These are phyloP conservation scores for Sinohyriopsis cumingii DNA, from an alignment of 2,888 invertebrate genomes.

Conservation along the genomic window DNA sequence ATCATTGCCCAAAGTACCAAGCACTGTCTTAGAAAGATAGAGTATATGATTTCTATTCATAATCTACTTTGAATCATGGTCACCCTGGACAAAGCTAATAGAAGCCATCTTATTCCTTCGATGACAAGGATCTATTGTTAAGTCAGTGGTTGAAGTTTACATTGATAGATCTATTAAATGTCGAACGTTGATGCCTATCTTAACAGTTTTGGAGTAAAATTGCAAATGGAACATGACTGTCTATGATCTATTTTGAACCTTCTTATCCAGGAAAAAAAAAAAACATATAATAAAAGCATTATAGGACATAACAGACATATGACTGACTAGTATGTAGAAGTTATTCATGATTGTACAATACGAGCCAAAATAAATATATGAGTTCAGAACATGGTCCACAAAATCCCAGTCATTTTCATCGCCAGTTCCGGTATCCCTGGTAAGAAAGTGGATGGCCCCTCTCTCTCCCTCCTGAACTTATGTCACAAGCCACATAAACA, in stretches of 20 bases:
- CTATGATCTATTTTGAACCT: constrained; percentile 12
- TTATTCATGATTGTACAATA: not conserved
- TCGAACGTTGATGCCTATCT: constrained; percentile 9
- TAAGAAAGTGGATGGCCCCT: too few species aligned
- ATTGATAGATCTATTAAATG: constrained; percentile 7
- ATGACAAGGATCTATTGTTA: constrained; percentile 6
- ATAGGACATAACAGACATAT: constrained; percentile 2
- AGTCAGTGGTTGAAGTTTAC: not conserved
- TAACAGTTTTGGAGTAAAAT: constrained; percentile 12
- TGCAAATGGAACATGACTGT: constrained; percentile 9
- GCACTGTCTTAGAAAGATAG: not conserved
- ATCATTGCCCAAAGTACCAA: not conserved
- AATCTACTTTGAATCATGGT: constrained; percentile 1
- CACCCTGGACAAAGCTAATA: constrained; percentile 5
- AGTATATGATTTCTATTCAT: constrained; percentile 2
- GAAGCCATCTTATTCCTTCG: constrained; percentile 14
- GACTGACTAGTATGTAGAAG: not conserved
- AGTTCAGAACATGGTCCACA: too few species aligned
- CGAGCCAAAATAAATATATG: too few species aligned
- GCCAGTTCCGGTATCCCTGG: too few species aligned
- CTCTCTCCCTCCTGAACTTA: too few species aligned
- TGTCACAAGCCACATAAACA: too few species aligned
- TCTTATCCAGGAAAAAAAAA: constrained; percentile 15
- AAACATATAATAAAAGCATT: constrained; percentile 7
- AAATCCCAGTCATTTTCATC: too few species aligned